Evolutionary conservation across 2,113 vertebrate species (phyloP).

Genomic region (Microtus pennsylvanicus): DNA sequence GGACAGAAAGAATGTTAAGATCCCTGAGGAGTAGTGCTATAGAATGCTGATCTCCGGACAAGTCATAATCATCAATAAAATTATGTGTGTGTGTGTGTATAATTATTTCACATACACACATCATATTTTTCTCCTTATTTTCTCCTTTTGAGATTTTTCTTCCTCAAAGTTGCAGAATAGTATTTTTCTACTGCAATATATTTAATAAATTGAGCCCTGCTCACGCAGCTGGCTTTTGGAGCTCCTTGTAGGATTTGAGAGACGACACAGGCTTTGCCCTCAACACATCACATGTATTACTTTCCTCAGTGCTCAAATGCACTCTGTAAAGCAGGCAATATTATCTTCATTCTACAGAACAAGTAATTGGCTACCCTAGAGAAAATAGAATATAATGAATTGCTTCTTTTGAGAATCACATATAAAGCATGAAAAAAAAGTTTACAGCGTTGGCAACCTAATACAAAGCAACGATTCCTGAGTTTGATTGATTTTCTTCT

Average conservation of each 20-base stretch:
- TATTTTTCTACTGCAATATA: background rate
- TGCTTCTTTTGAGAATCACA: background rate
- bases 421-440: background rate
- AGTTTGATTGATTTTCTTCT: background rate
- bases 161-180: background rate
- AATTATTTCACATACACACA: background rate
- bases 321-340: background rate
- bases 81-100: too few species aligned
- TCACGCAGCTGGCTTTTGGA: background rate
- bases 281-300: background rate
- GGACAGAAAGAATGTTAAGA: background rate
- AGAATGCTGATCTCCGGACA: background rate
- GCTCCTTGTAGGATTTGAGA: background rate
- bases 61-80: background rate
- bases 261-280: background rate
- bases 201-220: constrained; percentile 16
- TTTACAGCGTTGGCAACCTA: background rate
- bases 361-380: background rate
- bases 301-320: background rate
- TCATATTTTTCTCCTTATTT: background rate
- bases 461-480: background rate
- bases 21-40: background rate
- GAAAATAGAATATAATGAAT: background rate
- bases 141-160: background rate
- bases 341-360: background rate